phyloP scores from a whole-genome alignment of 2,113 vertebrate genomes.

The Rana temporaria region DNA sequence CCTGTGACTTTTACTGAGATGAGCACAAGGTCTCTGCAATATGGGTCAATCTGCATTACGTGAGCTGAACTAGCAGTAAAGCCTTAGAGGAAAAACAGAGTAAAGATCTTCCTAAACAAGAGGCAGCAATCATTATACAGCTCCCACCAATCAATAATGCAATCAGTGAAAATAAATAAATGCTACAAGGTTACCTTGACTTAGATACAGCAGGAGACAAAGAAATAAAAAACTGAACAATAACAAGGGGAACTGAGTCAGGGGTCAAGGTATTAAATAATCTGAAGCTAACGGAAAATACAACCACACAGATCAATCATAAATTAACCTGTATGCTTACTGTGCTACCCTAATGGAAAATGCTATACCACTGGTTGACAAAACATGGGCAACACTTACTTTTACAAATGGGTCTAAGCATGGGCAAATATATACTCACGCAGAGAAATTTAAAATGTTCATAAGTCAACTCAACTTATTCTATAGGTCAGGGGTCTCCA shows the following conservation, averaged over 20 bases:
- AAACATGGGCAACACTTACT: too few relatives aligned
- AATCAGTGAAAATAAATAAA: constrained; percentile 47
- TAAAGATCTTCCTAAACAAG: constrained; percentile 41
- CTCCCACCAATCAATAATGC: constrained; percentile 41
- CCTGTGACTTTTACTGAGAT: too few relatives aligned
- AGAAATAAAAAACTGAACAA: not conserved
- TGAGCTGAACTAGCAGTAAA: constrained; percentile 27
- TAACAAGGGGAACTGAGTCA: not conserved
- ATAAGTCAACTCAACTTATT: too few relatives aligned
- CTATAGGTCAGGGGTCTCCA: too few relatives aligned
- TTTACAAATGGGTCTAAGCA: too few relatives aligned
- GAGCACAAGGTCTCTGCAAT: not conserved
- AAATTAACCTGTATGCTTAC: too few relatives aligned
- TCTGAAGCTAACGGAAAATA: not conserved
- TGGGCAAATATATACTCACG: too few relatives aligned
- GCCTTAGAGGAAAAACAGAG: constrained; percentile 2
- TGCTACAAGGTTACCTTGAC: constrained; percentile 52
- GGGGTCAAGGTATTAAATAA: not conserved
- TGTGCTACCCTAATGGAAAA: too few relatives aligned
- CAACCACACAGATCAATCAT: too few relatives aligned
- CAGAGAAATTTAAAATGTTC: too few relatives aligned
- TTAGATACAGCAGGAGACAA: constrained; percentile 19
- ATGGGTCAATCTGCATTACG: not conserved
- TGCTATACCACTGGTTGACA: too few relatives aligned
- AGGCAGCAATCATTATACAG: constrained; percentile 38